A percentile compares a stretch with the other conserved stretches of the same genome.
phyloP scores from a whole-genome alignment of 2,888 invertebrate genomes.

The Timema podura region DNA sequence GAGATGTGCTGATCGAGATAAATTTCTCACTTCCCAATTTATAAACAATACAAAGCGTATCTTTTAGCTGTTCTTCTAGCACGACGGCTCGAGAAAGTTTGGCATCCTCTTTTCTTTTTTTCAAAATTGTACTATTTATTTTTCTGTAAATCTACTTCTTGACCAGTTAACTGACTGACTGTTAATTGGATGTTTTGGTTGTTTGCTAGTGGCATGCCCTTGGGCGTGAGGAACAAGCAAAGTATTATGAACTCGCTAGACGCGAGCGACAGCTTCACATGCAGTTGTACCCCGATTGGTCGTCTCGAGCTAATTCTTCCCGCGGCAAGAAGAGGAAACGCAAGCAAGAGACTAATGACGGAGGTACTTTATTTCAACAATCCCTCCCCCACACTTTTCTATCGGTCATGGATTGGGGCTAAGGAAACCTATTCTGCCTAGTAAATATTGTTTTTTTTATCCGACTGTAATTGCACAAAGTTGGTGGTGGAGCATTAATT shows the following conservation, averaged over 20 bases:
- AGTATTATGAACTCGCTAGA: conserved; percentile 98
- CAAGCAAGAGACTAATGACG: conserved; percentile 96
- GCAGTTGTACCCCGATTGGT: conserved; percentile 99
- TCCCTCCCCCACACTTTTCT: conserved; percentile 16
- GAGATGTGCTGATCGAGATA: conserved; percentile 12
- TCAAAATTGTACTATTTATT: conserved; percentile 14
- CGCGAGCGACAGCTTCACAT: conserved; percentile 98
- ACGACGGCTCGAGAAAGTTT: conserved; percentile 50
- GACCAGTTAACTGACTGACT: not conserved
- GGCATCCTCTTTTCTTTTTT: conserved; percentile 40
- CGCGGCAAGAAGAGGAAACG: conserved; percentile 99
- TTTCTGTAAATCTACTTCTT: conserved; percentile 3
- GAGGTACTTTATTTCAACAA: conserved; percentile 69
- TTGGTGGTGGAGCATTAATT: too few relatives aligned
- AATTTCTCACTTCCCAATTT: conserved; percentile 28
- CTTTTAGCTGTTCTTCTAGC: conserved; percentile 65
- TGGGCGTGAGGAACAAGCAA: conserved; percentile 98
- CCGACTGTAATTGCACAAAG: too few relatives aligned
- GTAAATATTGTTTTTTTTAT: too few relatives aligned
- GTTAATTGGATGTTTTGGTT: conserved; percentile 27
- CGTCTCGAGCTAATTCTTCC: conserved; percentile 99
- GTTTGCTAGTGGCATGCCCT: conserved; percentile 94
- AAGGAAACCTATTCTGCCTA: too few relatives aligned
- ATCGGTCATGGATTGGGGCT: too few relatives aligned
- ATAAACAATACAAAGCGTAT: conserved; percentile 9